phyloP scores from a whole-genome alignment of 2,113 vertebrate species.

The Leiothrix lutea region DNA sequence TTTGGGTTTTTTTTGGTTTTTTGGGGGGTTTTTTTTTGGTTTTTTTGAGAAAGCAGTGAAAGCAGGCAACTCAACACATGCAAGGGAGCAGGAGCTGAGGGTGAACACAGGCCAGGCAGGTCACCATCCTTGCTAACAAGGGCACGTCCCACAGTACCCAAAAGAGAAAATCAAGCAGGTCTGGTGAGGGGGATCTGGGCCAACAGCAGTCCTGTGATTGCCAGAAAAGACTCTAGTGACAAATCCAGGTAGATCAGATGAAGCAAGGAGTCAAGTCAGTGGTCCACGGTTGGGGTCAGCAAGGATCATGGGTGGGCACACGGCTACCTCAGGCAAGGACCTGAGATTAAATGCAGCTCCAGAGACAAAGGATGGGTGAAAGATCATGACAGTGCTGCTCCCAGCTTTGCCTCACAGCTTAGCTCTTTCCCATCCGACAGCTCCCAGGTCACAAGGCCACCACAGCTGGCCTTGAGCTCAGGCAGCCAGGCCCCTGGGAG shows the following conservation, averaged over 20 bases:
- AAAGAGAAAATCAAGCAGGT: fast-evolving
- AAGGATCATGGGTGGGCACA: not conserved
- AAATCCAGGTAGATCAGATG: not conserved
- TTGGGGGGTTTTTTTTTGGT: too few relatives aligned
- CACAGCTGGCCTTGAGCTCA: not conserved
- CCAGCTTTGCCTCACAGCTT: not conserved
- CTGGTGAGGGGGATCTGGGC: not conserved
- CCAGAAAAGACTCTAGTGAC: not conserved
- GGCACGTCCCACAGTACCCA: not conserved
- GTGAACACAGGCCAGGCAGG: not conserved
- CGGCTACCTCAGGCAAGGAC: not conserved
- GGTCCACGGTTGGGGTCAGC: not conserved
- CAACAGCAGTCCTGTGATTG: not conserved
- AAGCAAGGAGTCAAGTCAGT: not conserved
- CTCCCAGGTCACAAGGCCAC: not conserved
- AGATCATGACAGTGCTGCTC: not conserved
- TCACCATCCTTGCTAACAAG: not conserved
- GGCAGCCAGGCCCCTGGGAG: not conserved
- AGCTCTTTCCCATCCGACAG: fast-evolving
- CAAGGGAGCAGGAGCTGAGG: not conserved
- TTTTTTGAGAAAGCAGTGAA: not conserved
- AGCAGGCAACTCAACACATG: not conserved
- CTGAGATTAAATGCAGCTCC: not conserved
- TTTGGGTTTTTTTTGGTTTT: not conserved
- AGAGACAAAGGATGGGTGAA: not conserved